Evolutionary conservation across 2,113 vertebrate species (phyloP), one percentile per base, ranked within the genome.

Genomic region (Prionailurus viverrinus): DNA sequence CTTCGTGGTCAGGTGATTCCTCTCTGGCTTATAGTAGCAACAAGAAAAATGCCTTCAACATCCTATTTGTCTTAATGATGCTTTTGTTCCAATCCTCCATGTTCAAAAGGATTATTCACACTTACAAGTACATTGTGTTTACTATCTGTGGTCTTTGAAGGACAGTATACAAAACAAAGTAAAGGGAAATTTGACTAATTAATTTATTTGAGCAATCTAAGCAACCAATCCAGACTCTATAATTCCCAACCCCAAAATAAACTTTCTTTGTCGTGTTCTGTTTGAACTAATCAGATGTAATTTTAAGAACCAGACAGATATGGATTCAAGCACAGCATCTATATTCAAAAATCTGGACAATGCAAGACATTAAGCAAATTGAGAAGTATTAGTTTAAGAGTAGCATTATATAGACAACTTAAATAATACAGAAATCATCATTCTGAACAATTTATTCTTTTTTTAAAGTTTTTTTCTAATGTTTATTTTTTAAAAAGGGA

Each of bases 351-450:
- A 18, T 23, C 41, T 48, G 23, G 7, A 41, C 41, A 71, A 68
- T 69, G 48, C 21, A 69, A 82, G 71, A 71, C 2, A 74, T 61
- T 31, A 66, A 23, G 15, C 45, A 93, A 74, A 63, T 39, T 83
- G 31, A 71, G n/a, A 95, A 76, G 48, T 27, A n/a, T 33, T 78
- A 5, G 3, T 51, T 92, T 89, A 63, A 76, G 90, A 91, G 33
- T 45, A 86, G 45, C 1, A 12, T 73, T 23, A 45, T 7, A 73
- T 21, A 53, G 53, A 29, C 21, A 21, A 83, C 36, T 93, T 96
- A 68, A 31, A 68, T 69, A 78, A 88, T 48, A 66, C 21, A 85
- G 81, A 91, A 96, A 78, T 81, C 31, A 81, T 86, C 58, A 76
- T 21, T 39, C 29, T 78, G 71, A 94, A 86, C 39, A 55, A 63